A percentile compares a stretch with the other conserved stretches of the same genome.
These are phyloP conservation scores for Drosophila niveifrons DNA, from an alignment of 2,888 invertebrate genomes.

Conservation along the genomic window DNA sequence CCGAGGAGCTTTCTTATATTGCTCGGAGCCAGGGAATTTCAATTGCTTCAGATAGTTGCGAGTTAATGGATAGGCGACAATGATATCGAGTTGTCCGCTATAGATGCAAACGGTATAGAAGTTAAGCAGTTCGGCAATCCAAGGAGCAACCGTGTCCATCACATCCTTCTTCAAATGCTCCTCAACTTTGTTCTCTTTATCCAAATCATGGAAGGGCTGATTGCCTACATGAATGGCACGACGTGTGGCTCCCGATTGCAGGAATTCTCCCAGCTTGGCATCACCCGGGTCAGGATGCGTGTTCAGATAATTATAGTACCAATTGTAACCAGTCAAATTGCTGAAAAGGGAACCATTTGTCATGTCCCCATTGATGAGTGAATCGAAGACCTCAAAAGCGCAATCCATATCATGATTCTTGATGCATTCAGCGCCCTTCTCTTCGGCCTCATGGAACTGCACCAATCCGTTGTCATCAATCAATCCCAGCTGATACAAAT, in stretches of 20 bases:
- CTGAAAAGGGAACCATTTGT: slow-evolving; percentile 89
- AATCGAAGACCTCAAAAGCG: slow-evolving; percentile 91
- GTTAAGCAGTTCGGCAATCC: slow-evolving; percentile 89
- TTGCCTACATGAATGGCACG: slow-evolving; percentile 94
- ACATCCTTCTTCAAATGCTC: slow-evolving; percentile 90
- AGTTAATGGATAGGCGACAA: slow-evolving; percentile 95
- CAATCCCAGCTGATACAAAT: slow-evolving; percentile 91
- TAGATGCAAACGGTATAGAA: slow-evolving; percentile 90
- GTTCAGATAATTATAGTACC: slow-evolving; percentile 86
- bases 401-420: slow-evolving; percentile 88
- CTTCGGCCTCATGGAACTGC: slow-evolving; percentile 88
- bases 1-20: slow-evolving; percentile 89
- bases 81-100: slow-evolving; percentile 96
- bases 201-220: slow-evolving; percentile 88
- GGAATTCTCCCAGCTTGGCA: slow-evolving; percentile 83
- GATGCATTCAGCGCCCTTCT: slow-evolving; percentile 86
- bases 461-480: slow-evolving; percentile 87
- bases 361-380: slow-evolving; percentile 88
- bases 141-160: slow-evolving; percentile 92
- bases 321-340: slow-evolving; percentile 82
- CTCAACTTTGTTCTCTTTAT: slow-evolving; percentile 88
- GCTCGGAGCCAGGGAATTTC: slow-evolving; percentile 88
- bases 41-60: slow-evolving; percentile 91
- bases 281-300: slow-evolving; percentile 88
- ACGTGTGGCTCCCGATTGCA: slow-evolving; percentile 86